Evolutionary conservation across 2,113 vertebrate species (phyloP).

Genomic region (Toxostoma redivivum): DNA sequence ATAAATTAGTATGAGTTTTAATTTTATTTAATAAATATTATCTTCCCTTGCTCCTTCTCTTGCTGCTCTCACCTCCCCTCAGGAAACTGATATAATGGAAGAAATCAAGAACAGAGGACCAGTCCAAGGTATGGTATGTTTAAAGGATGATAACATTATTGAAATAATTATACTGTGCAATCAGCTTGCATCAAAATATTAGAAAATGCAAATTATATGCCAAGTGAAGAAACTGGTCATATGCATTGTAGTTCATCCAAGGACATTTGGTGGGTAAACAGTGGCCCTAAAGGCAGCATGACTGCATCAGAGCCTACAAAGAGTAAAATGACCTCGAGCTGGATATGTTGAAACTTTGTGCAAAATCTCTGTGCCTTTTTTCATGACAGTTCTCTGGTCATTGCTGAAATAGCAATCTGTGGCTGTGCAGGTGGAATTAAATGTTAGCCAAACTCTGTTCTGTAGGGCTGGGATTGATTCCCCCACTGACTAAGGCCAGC

Average conservation of each 20-base stretch:
- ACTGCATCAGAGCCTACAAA: neutral
- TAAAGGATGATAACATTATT: neutral
- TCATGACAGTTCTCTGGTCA: neutral
- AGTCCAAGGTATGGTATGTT: conserved; percentile 74
- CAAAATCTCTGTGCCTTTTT: neutral
- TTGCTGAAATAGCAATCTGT: neutral
- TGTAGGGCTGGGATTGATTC: neutral
- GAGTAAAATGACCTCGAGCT: neutral
- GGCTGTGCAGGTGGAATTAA: neutral
- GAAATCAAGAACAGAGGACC: conserved; percentile 79
- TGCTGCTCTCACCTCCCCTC: neutral
- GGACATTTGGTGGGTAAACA: neutral
- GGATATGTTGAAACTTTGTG: neutral
- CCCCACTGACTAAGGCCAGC: neutral
- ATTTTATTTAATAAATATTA: neutral
- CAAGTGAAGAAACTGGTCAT: neutral
- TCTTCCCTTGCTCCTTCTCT: neutral
- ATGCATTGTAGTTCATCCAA: neutral
- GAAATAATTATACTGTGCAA: neutral
- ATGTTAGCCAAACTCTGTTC: neutral
- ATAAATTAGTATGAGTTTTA: neutral
- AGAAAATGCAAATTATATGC: neutral
- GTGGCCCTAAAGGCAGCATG: neutral
- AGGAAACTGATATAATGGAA: conserved; percentile 79
- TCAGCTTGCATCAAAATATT: neutral